Evolutionary conservation across 2,797 vertebrate species (phyloP).

Genomic region (Ctenopoma multispine): DNA sequence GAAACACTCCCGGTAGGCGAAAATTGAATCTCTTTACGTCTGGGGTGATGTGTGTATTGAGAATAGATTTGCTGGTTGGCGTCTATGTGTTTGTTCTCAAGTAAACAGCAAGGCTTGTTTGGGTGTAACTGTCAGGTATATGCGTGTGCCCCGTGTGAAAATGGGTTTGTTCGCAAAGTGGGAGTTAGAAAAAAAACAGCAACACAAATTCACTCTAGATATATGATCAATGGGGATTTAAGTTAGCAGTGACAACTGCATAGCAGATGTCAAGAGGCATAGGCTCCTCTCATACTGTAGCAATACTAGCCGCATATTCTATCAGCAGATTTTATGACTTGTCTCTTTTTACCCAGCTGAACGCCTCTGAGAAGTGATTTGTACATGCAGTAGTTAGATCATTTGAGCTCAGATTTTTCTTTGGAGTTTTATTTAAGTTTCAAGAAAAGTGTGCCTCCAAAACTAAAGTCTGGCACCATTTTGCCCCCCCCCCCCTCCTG

Average conservation of each 20-base stretch:
- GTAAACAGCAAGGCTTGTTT: constrained; percentile 85
- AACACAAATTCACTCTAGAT: constrained; percentile 81
- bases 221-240: constrained; percentile 86
- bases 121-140: constrained; percentile 86
- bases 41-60: constrained; percentile 87
- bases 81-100: constrained; percentile 84
- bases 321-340: constrained; percentile 74
- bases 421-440: constrained; percentile 71
- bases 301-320: constrained; percentile 66
- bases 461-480: constrained; percentile 73
- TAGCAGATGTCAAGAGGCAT: constrained; percentile 80
- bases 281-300: constrained; percentile 68
- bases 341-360: constrained; percentile 74
- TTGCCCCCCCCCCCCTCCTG: constrained; percentile 15
- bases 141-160: constrained; percentile 83
- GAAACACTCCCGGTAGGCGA: constrained; percentile 85
- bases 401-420: constrained; percentile 51
- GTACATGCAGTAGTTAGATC: constrained; percentile 72
- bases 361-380: constrained; percentile 73
- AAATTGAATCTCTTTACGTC: constrained; percentile 87
- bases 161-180: constrained; percentile 86
- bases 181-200: constrained; percentile 81
- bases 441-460: constrained; percentile 68
- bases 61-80: constrained; percentile 86
- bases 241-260: constrained; percentile 84